Evolutionary conservation across 2,113 vertebrate species (phyloP), one percentile per base, ranked within the genome.

Genomic region (Stigmatopora argus): DNA sequence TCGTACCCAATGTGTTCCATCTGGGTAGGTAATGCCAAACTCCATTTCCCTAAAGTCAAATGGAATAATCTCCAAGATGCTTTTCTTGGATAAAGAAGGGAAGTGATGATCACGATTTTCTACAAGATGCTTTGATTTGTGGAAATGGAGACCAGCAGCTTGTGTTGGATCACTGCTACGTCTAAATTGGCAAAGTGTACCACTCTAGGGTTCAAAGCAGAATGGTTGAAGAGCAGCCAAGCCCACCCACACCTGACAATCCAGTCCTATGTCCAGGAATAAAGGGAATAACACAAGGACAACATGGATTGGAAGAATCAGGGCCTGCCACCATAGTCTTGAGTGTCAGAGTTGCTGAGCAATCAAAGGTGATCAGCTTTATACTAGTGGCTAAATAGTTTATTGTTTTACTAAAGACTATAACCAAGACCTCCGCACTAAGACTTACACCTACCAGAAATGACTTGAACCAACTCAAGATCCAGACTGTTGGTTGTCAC

Each of bases 211-310:
- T 76, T 83, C 71, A 45, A 78, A 71, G 77, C 81, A 77, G 80
- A 86, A 78, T 78, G 78, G 60, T 55, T 73, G 71, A 80, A 63
- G 70, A 77, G 51, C 62, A 73, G 83, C 88, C 88, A 86, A 88
- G 86, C 83, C 88, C 86, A 89, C 88, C 85, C 88, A 86, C 81
- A 88, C 84, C 86, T 86, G 80, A 83, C 78, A 78, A 74, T 79
- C 66, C 65, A 45, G 62, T 38, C 62, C 62, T 77, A 69, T 72
- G 73, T 77, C 73, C 79, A 75, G 75, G 62, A 67, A 53, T n/a
- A 65, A 75, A 75, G 47, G 7, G 17, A 70, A 45, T 38, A 38
- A 58, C 66, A 70, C 61, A 66, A 74, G 62, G 46, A 60, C 71
- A 72, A 67, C 49, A 51, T 56, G 31, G 67, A 55, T 69, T 45